These are phyloP conservation scores for Sinohyriopsis cumingii DNA, from an alignment of 2,888 invertebrate genomes.

Conservation along the genomic window DNA sequence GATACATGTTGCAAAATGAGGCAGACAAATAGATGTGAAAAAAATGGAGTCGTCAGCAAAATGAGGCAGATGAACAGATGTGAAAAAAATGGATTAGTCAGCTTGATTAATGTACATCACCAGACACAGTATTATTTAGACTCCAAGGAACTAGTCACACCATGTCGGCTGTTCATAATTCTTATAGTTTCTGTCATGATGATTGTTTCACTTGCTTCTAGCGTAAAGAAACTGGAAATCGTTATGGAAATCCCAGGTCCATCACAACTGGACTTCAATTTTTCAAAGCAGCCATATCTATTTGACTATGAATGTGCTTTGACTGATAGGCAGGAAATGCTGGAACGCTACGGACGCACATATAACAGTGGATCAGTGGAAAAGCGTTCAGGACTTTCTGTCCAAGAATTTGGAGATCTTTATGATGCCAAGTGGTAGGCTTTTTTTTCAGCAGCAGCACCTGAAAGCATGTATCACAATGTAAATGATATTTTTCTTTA, in stretches of 20 bases:
- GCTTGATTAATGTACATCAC: not conserved
- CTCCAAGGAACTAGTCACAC: constrained; percentile 34
- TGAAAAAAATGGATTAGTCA: too few relatives aligned
- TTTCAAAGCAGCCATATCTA: constrained; percentile 32
- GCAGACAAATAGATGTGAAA: too few relatives aligned
- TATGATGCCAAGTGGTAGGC: constrained; percentile 70
- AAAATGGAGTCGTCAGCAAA: too few relatives aligned
- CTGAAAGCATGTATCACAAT: not conserved
- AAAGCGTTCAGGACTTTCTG: constrained; percentile 51
- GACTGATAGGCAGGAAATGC: constrained; percentile 41
- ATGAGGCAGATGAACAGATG: too few relatives aligned
- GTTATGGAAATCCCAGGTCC: constrained; percentile 2
- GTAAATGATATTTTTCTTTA: not conserved
- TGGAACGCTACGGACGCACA: constrained; percentile 49
- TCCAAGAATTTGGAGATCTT: constrained; percentile 67
- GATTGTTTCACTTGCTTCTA: constrained; percentile 14
- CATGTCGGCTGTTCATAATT: constrained; percentile 34
- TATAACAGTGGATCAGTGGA: constrained; percentile 47
- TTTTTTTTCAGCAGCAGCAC: not conserved
- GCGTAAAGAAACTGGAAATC: constrained; percentile 11
- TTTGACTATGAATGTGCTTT: constrained; percentile 37
- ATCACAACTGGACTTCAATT: constrained; percentile 5
- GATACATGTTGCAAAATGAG: too few relatives aligned
- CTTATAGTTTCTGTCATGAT: constrained; percentile 23
- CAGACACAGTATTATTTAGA: constrained; percentile 17